Percentiles rank a stretch among this genome's conserved stretches.
Evolutionary conservation across 2,113 vertebrate species (phyloP).

Genomic region (Dunckerocampus dactyliophorus): DNA sequence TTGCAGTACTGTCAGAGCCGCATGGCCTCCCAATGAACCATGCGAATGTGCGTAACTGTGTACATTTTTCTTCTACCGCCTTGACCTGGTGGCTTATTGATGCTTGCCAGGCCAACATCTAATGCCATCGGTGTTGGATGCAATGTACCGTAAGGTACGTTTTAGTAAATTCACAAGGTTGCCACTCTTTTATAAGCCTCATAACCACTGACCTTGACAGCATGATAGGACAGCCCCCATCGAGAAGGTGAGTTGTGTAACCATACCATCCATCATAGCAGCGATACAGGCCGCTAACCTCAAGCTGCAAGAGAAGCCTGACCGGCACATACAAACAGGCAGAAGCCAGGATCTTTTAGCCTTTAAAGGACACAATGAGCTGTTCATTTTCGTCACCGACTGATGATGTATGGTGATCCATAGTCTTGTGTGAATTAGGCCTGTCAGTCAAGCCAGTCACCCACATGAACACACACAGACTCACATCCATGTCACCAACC

Average conservation of each 20-base stretch:
- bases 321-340: slow-evolving; percentile 16
- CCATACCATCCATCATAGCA: slow-evolving; percentile 60
- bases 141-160: slow-evolving; percentile 25
- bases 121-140: slow-evolving; percentile 41
- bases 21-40: no score
- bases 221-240: slow-evolving; percentile 50
- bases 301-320: slow-evolving; percentile 36
- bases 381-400: slow-evolving; percentile 54
- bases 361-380: slow-evolving; percentile 43
- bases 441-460: slow-evolving; percentile 42
- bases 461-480: neutral
- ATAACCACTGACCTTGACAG: slow-evolving; percentile 66
- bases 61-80: neutral
- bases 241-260: slow-evolving; percentile 52
- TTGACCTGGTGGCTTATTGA: neutral
- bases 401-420: slow-evolving; percentile 57
- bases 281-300: slow-evolving; percentile 51
- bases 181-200: slow-evolving; percentile 43
- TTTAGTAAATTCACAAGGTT: slow-evolving; percentile 44
- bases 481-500: slow-evolving; percentile 1
- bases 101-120: slow-evolving; percentile 7
- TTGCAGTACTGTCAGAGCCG: no score
- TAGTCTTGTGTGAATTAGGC: slow-evolving; percentile 42
- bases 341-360: slow-evolving; percentile 25
- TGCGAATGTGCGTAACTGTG: no score